Conservation (phyloP, 2,113 vertebrate genomes). For the Leucopsar rothschildi region DNA sequence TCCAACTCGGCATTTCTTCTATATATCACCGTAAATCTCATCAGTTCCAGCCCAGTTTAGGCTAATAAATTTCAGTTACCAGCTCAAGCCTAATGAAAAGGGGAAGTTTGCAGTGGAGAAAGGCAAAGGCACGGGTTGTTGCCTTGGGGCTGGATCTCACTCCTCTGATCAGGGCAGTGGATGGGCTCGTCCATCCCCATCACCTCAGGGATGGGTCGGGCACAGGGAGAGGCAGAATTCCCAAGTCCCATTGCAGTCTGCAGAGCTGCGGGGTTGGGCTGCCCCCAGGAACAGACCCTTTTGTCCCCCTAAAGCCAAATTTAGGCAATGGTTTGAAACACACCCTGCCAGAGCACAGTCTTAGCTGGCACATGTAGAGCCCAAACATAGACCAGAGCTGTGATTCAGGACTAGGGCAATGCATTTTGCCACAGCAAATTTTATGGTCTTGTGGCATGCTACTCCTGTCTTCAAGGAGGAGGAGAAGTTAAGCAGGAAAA, state of each 20-base stretch:
- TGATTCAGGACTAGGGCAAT: neutral
- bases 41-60: conserved; percentile 60
- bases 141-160: neutral
- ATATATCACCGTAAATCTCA: conserved; percentile 69
- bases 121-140: neutral
- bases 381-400: neutral
- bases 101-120: conserved; percentile 40
- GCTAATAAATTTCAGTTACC: conserved; percentile 72
- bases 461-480: neutral
- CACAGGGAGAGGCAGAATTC: neutral
- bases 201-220: accelerated
- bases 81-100: conserved; percentile 62
- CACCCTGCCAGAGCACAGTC: accelerated
- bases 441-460: neutral
- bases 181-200: neutral
- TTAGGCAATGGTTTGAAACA: neutral
- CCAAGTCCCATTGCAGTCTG: neutral
- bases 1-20: conserved; percentile 52
- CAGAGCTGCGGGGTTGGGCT: neutral
- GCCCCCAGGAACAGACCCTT: neutral
- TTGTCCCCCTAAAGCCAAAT: neutral
- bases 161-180: neutral
- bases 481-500: neutral
- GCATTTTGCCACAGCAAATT: neutral
- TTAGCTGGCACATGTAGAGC: neutral